A percentile compares a stretch with the other conserved stretches of the same genome.
These are phyloP conservation scores for Tetropium fuscum DNA, from an alignment of 2,888 invertebrate genomes.

Conservation along the genomic window DNA sequence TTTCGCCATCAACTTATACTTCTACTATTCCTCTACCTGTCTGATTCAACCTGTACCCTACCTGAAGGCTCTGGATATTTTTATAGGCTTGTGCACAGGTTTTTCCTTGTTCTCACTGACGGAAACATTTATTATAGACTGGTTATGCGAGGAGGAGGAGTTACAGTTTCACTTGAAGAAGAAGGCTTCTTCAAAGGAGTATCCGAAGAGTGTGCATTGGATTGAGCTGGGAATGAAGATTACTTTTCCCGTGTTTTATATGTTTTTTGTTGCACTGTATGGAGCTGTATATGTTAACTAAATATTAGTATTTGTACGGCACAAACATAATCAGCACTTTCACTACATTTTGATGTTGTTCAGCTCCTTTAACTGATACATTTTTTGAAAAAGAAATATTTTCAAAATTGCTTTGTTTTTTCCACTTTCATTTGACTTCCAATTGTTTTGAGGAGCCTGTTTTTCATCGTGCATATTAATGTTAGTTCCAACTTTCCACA, in stretches of 20 bases:
- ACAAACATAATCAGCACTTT: too few relatives aligned
- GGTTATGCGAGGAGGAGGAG: slow-evolving; percentile 32
- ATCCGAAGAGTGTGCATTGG: slow-evolving; percentile 13
- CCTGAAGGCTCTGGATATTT: slow-evolving; percentile 50
- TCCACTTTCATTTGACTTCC: too few relatives aligned
- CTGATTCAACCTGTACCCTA: slow-evolving; percentile 33
- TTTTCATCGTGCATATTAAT: too few relatives aligned
- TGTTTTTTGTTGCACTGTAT: slow-evolving; percentile 34
- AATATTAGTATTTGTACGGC: too few relatives aligned
- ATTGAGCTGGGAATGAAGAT: slow-evolving; percentile 38
- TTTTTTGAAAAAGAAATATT: too few relatives aligned
- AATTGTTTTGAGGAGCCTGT: too few relatives aligned
- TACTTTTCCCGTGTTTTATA: slow-evolving; percentile 43
- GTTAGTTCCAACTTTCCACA: too few relatives aligned
- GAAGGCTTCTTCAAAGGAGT: slow-evolving; percentile 27
- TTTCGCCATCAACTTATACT: slow-evolving; percentile 32
- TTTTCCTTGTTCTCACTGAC: slow-evolving; percentile 45
- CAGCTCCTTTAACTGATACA: too few relatives aligned
- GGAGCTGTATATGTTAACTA: slow-evolving; percentile 13
- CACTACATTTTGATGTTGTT: too few relatives aligned
- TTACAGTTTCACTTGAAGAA: slow-evolving; percentile 27
- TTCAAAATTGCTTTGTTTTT: too few relatives aligned
- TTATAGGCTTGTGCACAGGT: slow-evolving; percentile 40
- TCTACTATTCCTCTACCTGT: slow-evolving; percentile 39
- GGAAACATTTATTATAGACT: slow-evolving; percentile 43